These are phyloP conservation scores for Alosa alosa DNA, from an alignment of 2,113 vertebrate species.

Conservation along the genomic window DNA sequence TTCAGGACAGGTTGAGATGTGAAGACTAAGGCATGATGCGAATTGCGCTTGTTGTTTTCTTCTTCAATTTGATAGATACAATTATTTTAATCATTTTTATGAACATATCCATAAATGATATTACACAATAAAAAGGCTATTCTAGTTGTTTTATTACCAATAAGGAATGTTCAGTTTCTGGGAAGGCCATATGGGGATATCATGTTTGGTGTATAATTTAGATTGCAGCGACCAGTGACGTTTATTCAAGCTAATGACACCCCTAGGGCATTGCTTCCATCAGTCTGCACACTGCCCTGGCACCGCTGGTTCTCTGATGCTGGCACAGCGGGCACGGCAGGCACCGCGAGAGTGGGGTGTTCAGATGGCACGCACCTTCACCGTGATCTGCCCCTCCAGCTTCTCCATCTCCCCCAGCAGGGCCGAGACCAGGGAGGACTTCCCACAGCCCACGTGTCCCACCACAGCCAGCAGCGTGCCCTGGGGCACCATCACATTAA, in stretches of 20 bases:
- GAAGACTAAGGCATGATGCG: neutral
- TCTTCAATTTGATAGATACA: too few species aligned
- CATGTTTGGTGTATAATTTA: neutral
- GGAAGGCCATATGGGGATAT: too few species aligned
- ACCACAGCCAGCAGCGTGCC: slow-evolving; percentile 90
- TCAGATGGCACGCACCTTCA: slow-evolving; percentile 74
- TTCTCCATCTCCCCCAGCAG: slow-evolving; percentile 97
- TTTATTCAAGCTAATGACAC: neutral
- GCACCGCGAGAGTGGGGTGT: neutral
- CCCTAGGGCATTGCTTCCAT: neutral
- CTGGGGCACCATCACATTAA: slow-evolving; percentile 83
- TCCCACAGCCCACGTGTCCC: slow-evolving; percentile 93
- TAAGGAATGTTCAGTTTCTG: too few species aligned
- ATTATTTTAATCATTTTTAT: too few species aligned
- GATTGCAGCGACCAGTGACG: neutral
- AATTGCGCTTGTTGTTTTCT: neutral
- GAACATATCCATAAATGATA: too few species aligned
- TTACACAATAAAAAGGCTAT: too few species aligned
- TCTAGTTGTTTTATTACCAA: too few species aligned
- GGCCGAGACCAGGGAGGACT: slow-evolving; percentile 89
- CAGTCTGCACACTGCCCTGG: neutral
- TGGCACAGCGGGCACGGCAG: too few species aligned
- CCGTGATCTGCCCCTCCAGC: slow-evolving; percentile 81
- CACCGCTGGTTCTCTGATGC: too few species aligned
- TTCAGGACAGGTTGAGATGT: neutral